Evolutionary conservation across 2,888 invertebrate genomes (phyloP).

Genomic region (Chymomyza caudatula): DNA sequence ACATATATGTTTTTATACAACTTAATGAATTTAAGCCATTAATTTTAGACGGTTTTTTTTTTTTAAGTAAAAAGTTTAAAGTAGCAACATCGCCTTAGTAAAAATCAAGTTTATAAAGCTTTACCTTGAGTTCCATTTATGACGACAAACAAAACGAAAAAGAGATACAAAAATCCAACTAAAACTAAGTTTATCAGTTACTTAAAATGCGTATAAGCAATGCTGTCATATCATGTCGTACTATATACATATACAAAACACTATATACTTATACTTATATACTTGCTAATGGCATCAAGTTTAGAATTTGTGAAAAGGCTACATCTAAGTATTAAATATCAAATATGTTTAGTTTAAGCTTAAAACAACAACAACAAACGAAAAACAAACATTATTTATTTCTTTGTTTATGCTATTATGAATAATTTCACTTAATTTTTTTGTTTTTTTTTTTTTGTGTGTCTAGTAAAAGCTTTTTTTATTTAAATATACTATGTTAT

Average conservation of each 20-base stretch:
- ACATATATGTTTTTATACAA: not conserved
- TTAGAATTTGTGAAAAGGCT: conserved; percentile 47
- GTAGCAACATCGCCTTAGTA: not conserved
- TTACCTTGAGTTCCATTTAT: conserved; percentile 57
- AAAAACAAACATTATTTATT: conserved; percentile 5
- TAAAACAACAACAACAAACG: conserved; percentile 28
- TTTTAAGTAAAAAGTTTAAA: not conserved
- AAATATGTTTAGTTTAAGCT: conserved; percentile 62
- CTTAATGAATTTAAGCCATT: not conserved
- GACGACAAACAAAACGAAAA: conserved; percentile 24
- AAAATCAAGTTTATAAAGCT: conserved; percentile 34
- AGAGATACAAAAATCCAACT: conserved; percentile 13
- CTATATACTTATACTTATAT: conserved; percentile 1
- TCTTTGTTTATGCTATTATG: conserved; percentile 7
- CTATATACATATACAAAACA: not conserved
- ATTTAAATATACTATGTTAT: not conserved
- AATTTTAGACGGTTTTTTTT: not conserved
- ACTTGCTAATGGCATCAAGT: not conserved
- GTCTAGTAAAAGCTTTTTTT: not conserved
- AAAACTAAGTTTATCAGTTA: conserved; percentile 6
- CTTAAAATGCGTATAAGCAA: conserved; percentile 3
- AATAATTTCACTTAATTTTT: conserved; percentile 31
- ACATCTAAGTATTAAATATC: conserved; percentile 68
- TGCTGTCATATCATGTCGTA: conserved; percentile 6
- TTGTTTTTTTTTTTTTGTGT: conserved; percentile 13